Evolutionary conservation across 2,113 vertebrate species (phyloP), one percentile per base, ranked within the genome.

Genomic region (Junco hyemalis): DNA sequence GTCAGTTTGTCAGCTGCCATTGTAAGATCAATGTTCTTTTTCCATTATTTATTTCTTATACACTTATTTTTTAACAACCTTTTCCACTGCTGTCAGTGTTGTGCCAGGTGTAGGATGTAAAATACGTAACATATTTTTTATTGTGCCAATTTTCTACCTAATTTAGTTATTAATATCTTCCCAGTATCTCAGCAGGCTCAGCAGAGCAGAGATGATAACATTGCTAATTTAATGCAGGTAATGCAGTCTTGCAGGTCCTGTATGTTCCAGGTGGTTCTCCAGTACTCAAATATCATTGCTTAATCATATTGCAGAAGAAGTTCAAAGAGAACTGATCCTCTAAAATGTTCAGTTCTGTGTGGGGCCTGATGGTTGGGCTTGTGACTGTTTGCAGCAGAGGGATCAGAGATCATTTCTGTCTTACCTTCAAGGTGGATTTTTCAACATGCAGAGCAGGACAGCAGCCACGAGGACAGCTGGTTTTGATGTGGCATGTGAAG

Each of bases 381-480:
- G 48, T 73, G 64, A 40, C 1, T 12, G 15, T 82, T 88, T n/a
- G 26, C 47, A 68, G 44, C 5, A 3, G 57, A 59, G 50, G 63
- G 51, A 51, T 88, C 54, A 90, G 74, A 80, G 24, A 53, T 56
- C 0, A 4, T 87, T 82, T 86, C 38, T 92, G 45, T 87, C 38
- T 61, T 79, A 33, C 50, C 47, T 93, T 82, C 51, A 70, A 76
- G 28, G 44, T 28, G 51, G 50, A 53, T 69, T 82, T 89, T 93
- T 85, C 78, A 72, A 72, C 25, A 28, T 21, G 29, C 42, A 77
- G 14, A 66, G 81, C 17, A 66, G 64, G n/a, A 70, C 51, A 81
- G 36, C 1, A 40, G 31, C 50, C 35, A 8, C 11, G 25, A 36
- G 42, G 38, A 54, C 0, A 12, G 31, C 1, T 61, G 60, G 4